phyloP scores from a whole-genome alignment of 1,140 invertebrate genomes.

The Gyrodactylus salaris region DNA sequence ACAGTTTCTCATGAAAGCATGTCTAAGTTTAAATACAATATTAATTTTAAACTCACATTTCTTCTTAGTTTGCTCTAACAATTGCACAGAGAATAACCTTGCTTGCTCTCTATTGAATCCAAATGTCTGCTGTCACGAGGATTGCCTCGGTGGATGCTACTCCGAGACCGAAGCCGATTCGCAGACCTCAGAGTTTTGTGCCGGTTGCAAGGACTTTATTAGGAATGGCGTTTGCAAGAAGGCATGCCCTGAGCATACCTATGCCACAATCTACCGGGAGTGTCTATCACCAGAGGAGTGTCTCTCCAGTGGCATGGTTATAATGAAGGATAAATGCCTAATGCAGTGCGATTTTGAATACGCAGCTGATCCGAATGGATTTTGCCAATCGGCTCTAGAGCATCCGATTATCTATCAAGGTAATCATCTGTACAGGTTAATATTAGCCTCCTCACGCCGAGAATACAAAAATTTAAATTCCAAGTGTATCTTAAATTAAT shows the following conservation, averaged over 20 bases:
- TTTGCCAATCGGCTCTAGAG: too few species aligned
- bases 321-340: not conserved
- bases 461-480: too few species aligned
- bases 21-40: too few species aligned
- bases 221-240: not conserved
- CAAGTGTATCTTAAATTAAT: too few species aligned
- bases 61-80: not conserved
- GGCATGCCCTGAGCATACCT: not conserved
- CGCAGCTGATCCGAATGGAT: not conserved
- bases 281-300: not conserved
- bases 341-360: not conserved
- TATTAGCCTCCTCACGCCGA: too few species aligned
- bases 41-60: not conserved
- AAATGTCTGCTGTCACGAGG: not conserved
- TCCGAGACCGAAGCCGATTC: not conserved
- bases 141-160: not conserved
- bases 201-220: not conserved
- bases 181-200: not conserved
- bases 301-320: not conserved
- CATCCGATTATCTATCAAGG: too few species aligned
- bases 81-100: not conserved
- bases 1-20: too few species aligned
- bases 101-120: not conserved
- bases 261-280: not conserved
- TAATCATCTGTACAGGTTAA: too few species aligned